These are phyloP conservation scores for Brienomyrus brachyistius DNA, from an alignment of 2,113 vertebrate genomes.

Conservation along the genomic window DNA sequence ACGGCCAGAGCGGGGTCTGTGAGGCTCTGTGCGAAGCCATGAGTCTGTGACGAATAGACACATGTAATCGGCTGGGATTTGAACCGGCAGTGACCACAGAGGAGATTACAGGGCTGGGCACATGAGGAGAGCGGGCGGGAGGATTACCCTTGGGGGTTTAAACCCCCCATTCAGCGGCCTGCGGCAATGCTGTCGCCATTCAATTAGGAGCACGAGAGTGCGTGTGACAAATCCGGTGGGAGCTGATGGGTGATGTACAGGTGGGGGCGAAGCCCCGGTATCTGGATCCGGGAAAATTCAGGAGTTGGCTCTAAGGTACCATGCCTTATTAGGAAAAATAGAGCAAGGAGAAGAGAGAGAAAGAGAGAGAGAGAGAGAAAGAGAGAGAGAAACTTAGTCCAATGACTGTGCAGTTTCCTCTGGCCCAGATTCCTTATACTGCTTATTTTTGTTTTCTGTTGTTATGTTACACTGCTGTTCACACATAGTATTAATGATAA, in stretches of 20 bases:
- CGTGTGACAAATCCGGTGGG: conserved; percentile 5
- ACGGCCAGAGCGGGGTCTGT: not conserved
- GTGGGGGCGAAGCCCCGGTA: not conserved
- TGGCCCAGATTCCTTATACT: not conserved
- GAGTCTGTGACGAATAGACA: not conserved
- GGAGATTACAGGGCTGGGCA: conserved; percentile 2
- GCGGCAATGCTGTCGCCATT: not conserved
- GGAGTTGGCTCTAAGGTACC: not conserved
- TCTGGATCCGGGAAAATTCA: not conserved
- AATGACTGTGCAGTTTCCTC: not conserved
- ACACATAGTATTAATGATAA: not conserved
- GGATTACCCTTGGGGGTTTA: not conserved
- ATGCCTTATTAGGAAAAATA: not conserved
- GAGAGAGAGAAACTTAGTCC: not conserved
- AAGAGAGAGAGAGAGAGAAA: not conserved
- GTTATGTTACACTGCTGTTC: not conserved
- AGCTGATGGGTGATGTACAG: not conserved
- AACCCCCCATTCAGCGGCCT: not conserved
- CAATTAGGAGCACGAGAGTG: not conserved
- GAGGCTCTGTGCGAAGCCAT: not conserved
- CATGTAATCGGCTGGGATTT: not conserved
- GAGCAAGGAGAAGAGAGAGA: not conserved
- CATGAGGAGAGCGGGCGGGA: not conserved
- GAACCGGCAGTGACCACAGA: conserved; percentile 14
- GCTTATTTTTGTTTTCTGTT: not conserved